Percentiles rank a stretch among this genome's conserved stretches.
phyloP scores from a whole-genome alignment of 35 echinoderm and acorn worm species.

The Apostichopus japonicus region DNA sequence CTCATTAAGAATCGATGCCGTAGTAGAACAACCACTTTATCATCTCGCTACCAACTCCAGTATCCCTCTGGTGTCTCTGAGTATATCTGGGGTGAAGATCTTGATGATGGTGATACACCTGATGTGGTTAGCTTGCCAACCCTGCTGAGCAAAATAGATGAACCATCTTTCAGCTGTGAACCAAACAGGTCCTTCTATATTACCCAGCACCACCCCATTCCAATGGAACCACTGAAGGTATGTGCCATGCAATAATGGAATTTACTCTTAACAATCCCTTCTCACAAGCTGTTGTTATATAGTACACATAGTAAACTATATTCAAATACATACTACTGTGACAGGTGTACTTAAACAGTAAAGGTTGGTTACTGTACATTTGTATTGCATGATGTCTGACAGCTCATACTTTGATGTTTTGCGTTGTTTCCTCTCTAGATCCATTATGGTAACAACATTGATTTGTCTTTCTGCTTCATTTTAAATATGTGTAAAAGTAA shows the following conservation, averaged over 20 bases:
- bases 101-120: background rate
- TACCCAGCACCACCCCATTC: conserved; percentile 18
- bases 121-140: conserved; percentile 17
- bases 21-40: background rate
- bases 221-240: conserved; percentile 41
- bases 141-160: conserved; percentile 26
- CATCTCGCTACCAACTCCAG: conserved; percentile 14
- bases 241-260: background rate
- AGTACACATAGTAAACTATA: background rate
- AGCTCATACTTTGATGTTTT: too few relatives aligned
- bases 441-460: too few relatives aligned
- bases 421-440: too few relatives aligned
- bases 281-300: background rate
- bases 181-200: conserved; percentile 50
- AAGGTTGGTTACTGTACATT: too few relatives aligned
- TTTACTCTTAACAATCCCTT: background rate
- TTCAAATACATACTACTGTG: background rate
- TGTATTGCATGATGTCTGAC: too few relatives aligned
- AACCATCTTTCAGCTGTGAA: background rate
- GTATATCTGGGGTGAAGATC: background rate
- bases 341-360: background rate
- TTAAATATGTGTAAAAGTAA: too few relatives aligned
- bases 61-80: conserved; percentile 10
- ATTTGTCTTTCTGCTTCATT: too few relatives aligned
- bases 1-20: conserved; percentile 51